Conservation (phyloP, 2,113 vertebrate genomes). For the Osmerus mordax region DNA sequence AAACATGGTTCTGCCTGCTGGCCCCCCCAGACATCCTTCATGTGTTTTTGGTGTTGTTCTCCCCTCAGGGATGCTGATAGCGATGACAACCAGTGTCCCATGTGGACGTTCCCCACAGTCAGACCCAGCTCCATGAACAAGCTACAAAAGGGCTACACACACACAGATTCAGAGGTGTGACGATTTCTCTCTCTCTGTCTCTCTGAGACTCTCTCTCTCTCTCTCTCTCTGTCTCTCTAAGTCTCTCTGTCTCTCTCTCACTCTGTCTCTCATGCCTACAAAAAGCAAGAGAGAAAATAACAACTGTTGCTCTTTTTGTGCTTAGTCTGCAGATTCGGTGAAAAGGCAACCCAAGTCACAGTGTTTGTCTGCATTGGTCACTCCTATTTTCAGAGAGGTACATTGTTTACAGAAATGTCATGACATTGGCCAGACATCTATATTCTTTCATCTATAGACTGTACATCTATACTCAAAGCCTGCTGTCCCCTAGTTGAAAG, state of each 20-base stretch:
- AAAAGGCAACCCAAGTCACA: constrained; percentile 92
- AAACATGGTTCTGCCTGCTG: too few relatives aligned
- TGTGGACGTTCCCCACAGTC: constrained; percentile 95
- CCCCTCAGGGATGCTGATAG: constrained; percentile 83
- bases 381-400: constrained; percentile 96
- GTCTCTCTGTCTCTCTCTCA: not conserved
- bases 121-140: constrained; percentile 84
- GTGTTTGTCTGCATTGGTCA: constrained; percentile 89
- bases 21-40: too few relatives aligned
- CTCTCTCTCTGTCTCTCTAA: not conserved
- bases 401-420: constrained; percentile 10
- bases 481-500: constrained; percentile 75
- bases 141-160: constrained; percentile 82
- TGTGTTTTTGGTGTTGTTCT: not conserved
- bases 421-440: not conserved
- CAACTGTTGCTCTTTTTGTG: constrained; percentile 10
- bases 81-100: constrained; percentile 84
- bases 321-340: constrained; percentile 76
- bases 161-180: constrained; percentile 82
- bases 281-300: too few relatives aligned
- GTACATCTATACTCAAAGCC: not conserved
- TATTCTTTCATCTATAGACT: not conserved
- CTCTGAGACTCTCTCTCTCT: not conserved
- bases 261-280: not conserved
- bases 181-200: not conserved